These are phyloP conservation scores for Dermatemys mawii DNA, from an alignment of 2,113 vertebrate species.

Conservation along the genomic window DNA sequence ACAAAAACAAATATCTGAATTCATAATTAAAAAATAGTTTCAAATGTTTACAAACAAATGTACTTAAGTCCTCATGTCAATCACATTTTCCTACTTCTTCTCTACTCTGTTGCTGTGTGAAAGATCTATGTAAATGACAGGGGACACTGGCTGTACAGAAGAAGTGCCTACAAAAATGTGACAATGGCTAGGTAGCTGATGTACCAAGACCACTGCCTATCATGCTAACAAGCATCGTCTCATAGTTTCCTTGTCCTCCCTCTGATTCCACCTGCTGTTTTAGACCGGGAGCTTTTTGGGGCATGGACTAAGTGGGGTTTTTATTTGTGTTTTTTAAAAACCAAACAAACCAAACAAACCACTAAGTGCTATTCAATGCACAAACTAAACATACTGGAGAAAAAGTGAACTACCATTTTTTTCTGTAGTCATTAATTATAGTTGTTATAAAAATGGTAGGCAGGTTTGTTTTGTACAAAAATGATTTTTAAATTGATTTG, in stretches of 20 bases:
- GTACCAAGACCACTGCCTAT: neutral
- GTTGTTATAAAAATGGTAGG: neutral
- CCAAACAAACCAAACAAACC: no score
- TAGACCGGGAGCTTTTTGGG: neutral
- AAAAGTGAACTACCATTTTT: neutral
- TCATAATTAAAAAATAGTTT: neutral
- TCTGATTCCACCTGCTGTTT: neutral
- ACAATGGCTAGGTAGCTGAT: neutral
- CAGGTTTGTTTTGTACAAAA: neutral
- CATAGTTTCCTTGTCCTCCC: neutral
- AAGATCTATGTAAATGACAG: neutral
- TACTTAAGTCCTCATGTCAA: neutral
- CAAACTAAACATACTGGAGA: neutral
- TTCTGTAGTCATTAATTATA: neutral
- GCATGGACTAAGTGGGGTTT: neutral
- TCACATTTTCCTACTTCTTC: neutral
- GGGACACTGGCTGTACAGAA: neutral
- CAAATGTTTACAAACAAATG: neutral
- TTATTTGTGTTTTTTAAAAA: neutral
- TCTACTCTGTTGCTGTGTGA: neutral
- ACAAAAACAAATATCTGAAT: neutral
- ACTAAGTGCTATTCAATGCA: neutral
- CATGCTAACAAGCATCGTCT: neutral
- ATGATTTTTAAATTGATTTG: neutral
- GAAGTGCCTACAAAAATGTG: neutral